These are phyloP conservation scores for rabbit (Oryctolagus cuniculus) DNA, from an alignment of 2,113 vertebrate genomes.

Conservation along the genomic window mOryCun1.1 NC_091445.1:62627001-62627500, in stretches of 20 bases:
- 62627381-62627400: not conserved
- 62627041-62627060: not conserved
- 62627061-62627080: not conserved
- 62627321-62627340: not conserved
- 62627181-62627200: not conserved
- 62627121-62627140: constrained; percentile 2
- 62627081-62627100: not conserved
- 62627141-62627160: not conserved
- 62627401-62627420: not conserved
- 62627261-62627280: not conserved
- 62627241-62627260: constrained; percentile 34
- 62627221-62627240: not conserved
- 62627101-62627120: not conserved
- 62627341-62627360: not conserved
- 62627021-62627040: constrained; percentile 7
- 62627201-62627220: constrained; percentile 21
- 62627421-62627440: not conserved
- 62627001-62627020: constrained; percentile 54
- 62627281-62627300: not conserved
- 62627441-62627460: not conserved
- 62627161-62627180: constrained; percentile 33
- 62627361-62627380: not conserved
- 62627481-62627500: constrained; percentile 11
- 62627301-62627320: not conserved
- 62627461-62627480: not conserved